Percentiles rank a stretch among this genome's conserved stretches.
Evolutionary conservation across 2,113 vertebrate genomes (phyloP).

Genomic region (Pelusios castaneus): DNA sequence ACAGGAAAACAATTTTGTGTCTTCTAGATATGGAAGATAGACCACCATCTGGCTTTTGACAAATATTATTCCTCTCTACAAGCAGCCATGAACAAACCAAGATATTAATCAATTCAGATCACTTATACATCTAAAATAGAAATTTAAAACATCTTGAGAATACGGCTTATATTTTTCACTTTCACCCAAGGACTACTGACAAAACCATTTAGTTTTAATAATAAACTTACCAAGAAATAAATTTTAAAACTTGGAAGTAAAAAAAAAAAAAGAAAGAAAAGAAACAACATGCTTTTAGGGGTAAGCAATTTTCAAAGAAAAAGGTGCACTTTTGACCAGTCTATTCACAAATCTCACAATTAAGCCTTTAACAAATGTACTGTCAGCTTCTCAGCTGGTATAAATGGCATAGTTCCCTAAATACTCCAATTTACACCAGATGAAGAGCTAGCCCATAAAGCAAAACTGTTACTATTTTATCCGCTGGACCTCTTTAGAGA

Average conservation of each 20-base stretch:
- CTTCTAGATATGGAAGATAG: conserved; percentile 21
- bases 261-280: too few species aligned
- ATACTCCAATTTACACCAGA: too few species aligned
- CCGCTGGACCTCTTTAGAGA: too few species aligned
- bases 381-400: neutral
- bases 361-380: fast-evolving
- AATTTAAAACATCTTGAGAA: neutral
- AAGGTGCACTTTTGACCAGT: neutral
- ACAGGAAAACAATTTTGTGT: conserved; percentile 1
- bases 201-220: neutral
- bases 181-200: neutral
- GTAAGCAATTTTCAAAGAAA: neutral
- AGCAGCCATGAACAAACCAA: conserved; percentile 12
- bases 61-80: conserved; percentile 36
- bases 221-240: neutral
- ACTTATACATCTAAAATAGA: neutral
- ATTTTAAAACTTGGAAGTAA: neutral
- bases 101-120: conserved; percentile 5
- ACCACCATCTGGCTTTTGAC: conserved; percentile 56
- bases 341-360: neutral
- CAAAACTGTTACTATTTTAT: too few species aligned
- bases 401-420: neutral
- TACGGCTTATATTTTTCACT: neutral
- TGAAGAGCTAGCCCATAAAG: too few species aligned
- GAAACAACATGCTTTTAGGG: neutral